Evolutionary conservation across 1,140 invertebrate species (phyloP).

Genomic region (Pseudomyrmex dendroicus): DNA sequence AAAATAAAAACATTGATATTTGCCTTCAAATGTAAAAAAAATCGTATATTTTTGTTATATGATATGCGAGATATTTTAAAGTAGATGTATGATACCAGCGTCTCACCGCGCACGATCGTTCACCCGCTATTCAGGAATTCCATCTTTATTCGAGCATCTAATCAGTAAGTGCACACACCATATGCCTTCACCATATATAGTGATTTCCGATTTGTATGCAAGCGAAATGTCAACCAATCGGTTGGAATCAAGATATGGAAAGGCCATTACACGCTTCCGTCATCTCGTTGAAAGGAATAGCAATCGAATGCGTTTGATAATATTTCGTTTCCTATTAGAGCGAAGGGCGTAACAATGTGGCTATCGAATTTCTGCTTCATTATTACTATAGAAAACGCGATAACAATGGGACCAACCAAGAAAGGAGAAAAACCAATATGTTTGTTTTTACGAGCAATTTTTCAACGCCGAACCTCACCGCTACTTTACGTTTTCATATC

Average conservation of each 20-base stretch:
- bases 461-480: neutral
- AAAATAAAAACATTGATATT: neutral
- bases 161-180: neutral
- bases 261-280: neutral
- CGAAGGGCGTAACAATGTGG: neutral
- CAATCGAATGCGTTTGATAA: constrained; percentile 23
- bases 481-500: neutral
- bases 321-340: constrained; percentile 38
- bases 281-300: constrained; percentile 6
- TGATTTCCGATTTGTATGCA: constrained; percentile 31
- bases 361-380: constrained; percentile 42
- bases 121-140: neutral
- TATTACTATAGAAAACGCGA: neutral
- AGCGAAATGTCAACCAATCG: constrained; percentile 33
- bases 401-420: constrained; percentile 2
- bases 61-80: too few relatives aligned
- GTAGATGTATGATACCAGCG: too few relatives aligned
- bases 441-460: constrained; percentile 34
- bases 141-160: neutral
- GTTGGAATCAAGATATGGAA: constrained; percentile 41
- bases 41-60: too few relatives aligned
- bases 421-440: constrained; percentile 18
- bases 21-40: too few relatives aligned
- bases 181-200: neutral
- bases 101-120: neutral